Conservation (phyloP, 2,113 vertebrate genomes). For the Candoia aspera region DNA sequence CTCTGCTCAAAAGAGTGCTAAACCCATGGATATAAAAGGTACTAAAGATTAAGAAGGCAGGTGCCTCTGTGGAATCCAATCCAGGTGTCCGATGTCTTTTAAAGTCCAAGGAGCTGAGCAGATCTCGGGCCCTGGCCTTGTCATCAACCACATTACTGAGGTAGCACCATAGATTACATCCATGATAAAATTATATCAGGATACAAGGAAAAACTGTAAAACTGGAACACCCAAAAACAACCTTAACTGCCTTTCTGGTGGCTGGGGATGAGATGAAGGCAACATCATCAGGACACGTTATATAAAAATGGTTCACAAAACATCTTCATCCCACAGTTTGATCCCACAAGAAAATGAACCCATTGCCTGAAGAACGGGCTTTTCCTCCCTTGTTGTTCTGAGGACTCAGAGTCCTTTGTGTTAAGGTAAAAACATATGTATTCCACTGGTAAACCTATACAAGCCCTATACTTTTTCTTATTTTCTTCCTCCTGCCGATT, state of each 20-base stretch:
- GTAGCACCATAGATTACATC: neutral
- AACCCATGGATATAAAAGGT: neutral
- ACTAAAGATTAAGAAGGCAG: neutral
- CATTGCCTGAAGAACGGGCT: neutral
- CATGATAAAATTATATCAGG: neutral
- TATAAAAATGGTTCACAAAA: neutral
- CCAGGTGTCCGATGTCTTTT: neutral
- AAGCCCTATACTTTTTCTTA: neutral
- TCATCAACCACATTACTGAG: neutral
- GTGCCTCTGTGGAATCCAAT: neutral
- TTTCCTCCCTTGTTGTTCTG: neutral
- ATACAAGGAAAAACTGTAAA: neutral
- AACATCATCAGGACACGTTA: neutral
- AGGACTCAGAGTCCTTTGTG: neutral
- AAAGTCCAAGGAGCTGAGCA: neutral
- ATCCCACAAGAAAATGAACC: neutral
- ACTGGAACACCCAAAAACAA: neutral
- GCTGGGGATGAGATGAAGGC: neutral
- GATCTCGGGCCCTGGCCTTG: neutral
- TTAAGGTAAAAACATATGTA: neutral
- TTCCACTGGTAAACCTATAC: neutral
- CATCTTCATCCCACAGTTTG: neutral
- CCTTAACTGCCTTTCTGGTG: neutral
- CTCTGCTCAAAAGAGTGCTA: neutral
- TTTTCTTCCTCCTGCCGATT: conserved; percentile 22